These are phyloP conservation scores for Clunio marinus DNA, from an alignment of 2,888 invertebrate species.

Conservation along the genomic window DNA sequence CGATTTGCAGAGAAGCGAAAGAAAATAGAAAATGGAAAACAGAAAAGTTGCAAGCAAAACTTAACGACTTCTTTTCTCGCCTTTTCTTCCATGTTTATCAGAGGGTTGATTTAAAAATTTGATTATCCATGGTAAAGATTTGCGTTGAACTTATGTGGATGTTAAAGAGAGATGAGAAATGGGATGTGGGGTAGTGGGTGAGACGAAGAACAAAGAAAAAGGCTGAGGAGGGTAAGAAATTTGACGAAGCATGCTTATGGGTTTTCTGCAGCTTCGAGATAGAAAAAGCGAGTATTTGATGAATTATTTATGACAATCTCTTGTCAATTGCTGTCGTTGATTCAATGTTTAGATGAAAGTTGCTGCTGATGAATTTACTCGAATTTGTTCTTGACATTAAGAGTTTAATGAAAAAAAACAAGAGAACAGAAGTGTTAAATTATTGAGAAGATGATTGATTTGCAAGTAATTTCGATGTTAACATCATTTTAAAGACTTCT, in stretches of 20 bases:
- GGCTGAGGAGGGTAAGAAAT: background rate
- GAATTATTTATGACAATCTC: constrained; percentile 34
- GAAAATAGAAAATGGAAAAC: too few relatives aligned
- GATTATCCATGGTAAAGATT: constrained; percentile 20
- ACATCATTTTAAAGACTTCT: too few relatives aligned
- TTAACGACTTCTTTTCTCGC: constrained; percentile 20
- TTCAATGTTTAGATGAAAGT: too few relatives aligned
- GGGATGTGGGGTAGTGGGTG: background rate
- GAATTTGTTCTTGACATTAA: too few relatives aligned
- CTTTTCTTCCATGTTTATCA: constrained; percentile 14
- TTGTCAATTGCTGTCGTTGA: background rate
- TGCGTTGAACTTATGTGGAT: background rate
- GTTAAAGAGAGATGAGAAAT: background rate
- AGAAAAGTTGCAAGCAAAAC: background rate
- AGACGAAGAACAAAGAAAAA: background rate
- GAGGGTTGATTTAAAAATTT: constrained; percentile 31
- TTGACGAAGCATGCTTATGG: constrained; percentile 31
- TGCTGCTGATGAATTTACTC: too few relatives aligned
- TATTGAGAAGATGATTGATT: too few relatives aligned
- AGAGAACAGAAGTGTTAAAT: too few relatives aligned
- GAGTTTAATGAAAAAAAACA: too few relatives aligned
- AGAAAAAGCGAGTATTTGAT: constrained; percentile 22
- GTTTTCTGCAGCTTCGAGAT: background rate
- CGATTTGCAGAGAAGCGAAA: background rate
- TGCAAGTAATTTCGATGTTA: too few relatives aligned